phyloP scores from a whole-genome alignment of 2,888 invertebrate genomes.

The Apamea monoglypha region DNA sequence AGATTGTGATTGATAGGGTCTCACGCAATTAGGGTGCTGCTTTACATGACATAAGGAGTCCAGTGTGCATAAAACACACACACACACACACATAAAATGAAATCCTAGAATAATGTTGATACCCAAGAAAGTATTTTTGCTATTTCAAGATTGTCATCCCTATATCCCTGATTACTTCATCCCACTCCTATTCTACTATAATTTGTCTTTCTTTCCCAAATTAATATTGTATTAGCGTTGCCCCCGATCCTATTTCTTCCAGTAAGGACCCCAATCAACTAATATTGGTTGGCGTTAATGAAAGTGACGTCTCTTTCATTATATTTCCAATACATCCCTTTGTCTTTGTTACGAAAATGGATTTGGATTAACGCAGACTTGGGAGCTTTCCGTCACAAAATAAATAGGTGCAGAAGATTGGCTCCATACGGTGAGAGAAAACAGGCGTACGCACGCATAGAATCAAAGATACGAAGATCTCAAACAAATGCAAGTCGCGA shows the following conservation, averaged over 20 bases:
- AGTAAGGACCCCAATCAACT: slow-evolving; percentile 59
- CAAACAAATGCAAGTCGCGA: background rate
- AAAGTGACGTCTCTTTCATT: slow-evolving; percentile 57
- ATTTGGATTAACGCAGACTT: slow-evolving; percentile 58
- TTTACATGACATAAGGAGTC: background rate
- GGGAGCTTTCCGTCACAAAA: slow-evolving; percentile 3
- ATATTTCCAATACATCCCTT: slow-evolving; percentile 63
- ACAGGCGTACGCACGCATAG: background rate
- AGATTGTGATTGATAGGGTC: no score
- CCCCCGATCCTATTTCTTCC: slow-evolving; percentile 45
- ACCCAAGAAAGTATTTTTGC: background rate
- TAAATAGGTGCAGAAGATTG: background rate
- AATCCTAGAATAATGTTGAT: background rate
- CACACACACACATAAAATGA: background rate
- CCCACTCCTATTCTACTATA: slow-evolving; percentile 8
- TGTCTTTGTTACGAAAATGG: slow-evolving; percentile 62
- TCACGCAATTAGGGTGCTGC: no score
- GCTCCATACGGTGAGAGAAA: background rate
- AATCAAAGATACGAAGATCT: background rate
- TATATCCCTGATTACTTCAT: slow-evolving; percentile 14
- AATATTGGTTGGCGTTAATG: slow-evolving; percentile 61
- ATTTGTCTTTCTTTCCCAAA: slow-evolving; percentile 54
- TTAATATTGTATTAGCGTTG: slow-evolving; percentile 54
- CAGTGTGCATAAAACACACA: background rate
- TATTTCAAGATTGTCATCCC: slow-evolving; percentile 3